Evolutionary conservation across 2,888 invertebrate species (phyloP).

Genomic region (Kryphioiulus occultus): DNA sequence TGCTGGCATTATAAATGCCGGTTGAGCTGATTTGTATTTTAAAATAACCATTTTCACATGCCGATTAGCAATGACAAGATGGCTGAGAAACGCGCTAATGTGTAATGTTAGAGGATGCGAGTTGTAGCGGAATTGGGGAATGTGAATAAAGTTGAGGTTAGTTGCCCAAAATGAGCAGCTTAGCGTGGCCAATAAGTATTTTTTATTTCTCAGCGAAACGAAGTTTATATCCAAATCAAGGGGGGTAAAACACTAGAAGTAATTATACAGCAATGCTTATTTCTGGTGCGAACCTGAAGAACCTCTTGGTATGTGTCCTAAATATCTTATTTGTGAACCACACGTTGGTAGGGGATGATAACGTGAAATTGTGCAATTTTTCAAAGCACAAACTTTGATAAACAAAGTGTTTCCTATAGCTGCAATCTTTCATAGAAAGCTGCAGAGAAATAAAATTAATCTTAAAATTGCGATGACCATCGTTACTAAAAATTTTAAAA

Average conservation of each 20-base stretch:
- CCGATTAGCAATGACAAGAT: not conserved
- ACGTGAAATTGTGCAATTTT: not conserved
- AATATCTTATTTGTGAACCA: not conserved
- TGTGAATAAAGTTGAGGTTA: not conserved
- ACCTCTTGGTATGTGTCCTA: not conserved
- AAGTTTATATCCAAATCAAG: not conserved
- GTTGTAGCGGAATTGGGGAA: not conserved
- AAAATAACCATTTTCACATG: constrained; percentile 10
- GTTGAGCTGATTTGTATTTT: constrained; percentile 29
- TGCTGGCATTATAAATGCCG: not conserved
- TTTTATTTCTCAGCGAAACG: not conserved
- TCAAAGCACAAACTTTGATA: not conserved
- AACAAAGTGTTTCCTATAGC: not conserved
- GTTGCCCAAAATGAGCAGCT: not conserved
- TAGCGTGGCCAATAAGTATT: too few relatives aligned
- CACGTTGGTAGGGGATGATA: not conserved
- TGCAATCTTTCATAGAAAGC: too few relatives aligned
- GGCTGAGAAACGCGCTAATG: not conserved
- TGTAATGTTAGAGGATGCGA: not conserved
- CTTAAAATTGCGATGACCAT: too few relatives aligned
- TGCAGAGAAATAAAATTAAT: too few relatives aligned
- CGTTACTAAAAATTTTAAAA: not conserved
- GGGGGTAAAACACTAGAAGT: not conserved
- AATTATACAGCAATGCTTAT: not conserved
- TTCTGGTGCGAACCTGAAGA: not conserved